Evolutionary conservation across 2,797 vertebrate genomes (phyloP).

Genomic region (Amblyraja radiata): DNA sequence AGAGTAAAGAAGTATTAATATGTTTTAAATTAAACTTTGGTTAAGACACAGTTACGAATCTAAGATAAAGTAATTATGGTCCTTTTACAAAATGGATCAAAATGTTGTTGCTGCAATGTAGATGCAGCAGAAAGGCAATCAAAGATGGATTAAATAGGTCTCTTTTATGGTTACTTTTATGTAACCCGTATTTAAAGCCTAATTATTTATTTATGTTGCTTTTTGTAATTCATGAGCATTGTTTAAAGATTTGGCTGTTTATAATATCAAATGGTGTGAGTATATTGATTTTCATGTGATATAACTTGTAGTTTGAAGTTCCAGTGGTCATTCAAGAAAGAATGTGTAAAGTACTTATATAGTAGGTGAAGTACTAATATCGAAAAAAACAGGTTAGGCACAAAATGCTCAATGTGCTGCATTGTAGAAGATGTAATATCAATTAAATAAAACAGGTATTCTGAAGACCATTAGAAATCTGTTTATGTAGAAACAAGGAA

Average conservation of each 20-base stretch:
- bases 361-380: too few species aligned
- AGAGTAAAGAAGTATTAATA: not conserved
- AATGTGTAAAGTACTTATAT: not conserved
- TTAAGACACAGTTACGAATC: not conserved
- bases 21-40: not conserved
- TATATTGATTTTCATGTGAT: not conserved
- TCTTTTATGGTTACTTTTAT: not conserved
- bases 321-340: not conserved
- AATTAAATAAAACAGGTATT: not conserved
- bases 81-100: not conserved
- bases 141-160: not conserved
- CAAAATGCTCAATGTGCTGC: not conserved
- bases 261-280: not conserved
- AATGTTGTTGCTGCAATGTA: not conserved
- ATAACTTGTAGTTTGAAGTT: not conserved
- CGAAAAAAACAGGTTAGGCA: not conserved
- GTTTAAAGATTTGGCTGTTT: not conserved
- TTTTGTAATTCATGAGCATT: not conserved
- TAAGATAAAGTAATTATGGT: not conserved
- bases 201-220: not conserved
- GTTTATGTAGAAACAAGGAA: not conserved
- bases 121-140: not conserved
- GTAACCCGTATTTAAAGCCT: not conserved
- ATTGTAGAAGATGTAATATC: not conserved
- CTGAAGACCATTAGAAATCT: not conserved